Evolutionary conservation across 1,140 invertebrate genomes (phyloP), one percentile per base, ranked within the genome.

Genomic region (Heliothis subflexa): DNA sequence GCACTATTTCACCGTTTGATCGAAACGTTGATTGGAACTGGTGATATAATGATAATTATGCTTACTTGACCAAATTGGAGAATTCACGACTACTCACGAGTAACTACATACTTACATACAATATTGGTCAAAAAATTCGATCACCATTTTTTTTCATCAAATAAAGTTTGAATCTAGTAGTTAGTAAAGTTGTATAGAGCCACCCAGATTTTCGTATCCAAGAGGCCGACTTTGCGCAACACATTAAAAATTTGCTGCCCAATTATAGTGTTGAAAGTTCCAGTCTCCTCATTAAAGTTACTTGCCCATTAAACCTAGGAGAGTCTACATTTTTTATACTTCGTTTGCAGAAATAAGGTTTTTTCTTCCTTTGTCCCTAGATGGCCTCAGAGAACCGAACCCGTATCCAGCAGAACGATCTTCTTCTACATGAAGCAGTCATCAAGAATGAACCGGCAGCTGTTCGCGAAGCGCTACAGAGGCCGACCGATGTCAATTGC

Each of bases 361-460:
- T 1, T 12, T 64, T n/a, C n/a, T 45, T 64, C 40, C 47, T 66
- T 71, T 18, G 9, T 16, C 28, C 0, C 68, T 40, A 88, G 87
- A 87, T 88, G 88, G 77, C 79, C 59, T 90, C 79, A 28, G 95
- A 95, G 76, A 81, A 89, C 11, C 88, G 95, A 16, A 93, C 93
- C 0, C 88, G 95, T 3, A 94, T 96, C 9, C 95, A 96, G 77
- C 95, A 96, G 84, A 97, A 97, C 84, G 96, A 97, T 84, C 91
- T 97, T 57, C 91, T 97, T 3, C 94, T 97, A 0, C 96, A 97
- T 87, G 97, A 97, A 88, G 97, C 97, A 11, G 96, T 97, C 25
- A 97, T 97, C 88, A 97, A 97, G 86, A 97, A 97, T 84, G 97
- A 97, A 85, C 91, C 96, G 0, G 96, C 96, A 13, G 95, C 95